phyloP scores from a whole-genome alignment of 2,113 vertebrate species.

The Fulica atra region DNA sequence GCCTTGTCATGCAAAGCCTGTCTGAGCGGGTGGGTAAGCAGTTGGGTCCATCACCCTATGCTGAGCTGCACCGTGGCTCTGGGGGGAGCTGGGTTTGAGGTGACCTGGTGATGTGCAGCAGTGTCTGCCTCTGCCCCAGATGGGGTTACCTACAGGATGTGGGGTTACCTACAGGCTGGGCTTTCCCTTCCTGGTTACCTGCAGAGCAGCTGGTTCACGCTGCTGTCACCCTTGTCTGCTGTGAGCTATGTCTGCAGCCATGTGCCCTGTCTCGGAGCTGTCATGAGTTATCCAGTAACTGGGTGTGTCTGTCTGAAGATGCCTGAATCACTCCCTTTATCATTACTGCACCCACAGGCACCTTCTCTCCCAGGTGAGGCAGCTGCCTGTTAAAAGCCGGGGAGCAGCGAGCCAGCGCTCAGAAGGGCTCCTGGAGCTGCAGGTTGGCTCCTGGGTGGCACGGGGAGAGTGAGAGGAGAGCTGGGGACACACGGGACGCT shows the following conservation, averaged over 20 bases:
- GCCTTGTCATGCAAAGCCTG: not conserved
- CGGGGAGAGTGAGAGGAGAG: not conserved
- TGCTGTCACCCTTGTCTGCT: not conserved
- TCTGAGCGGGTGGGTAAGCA: accelerated
- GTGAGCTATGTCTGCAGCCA: not conserved
- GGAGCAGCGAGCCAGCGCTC: not conserved
- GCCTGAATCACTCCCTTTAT: conserved; percentile 84
- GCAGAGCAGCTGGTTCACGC: not conserved
- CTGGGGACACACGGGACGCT: not conserved
- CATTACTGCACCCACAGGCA: conserved; percentile 68
- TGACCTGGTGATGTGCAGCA: accelerated
- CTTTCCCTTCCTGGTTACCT: not conserved
- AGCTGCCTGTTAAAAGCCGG: conserved; percentile 70
- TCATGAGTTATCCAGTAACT: not conserved
- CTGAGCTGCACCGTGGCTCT: accelerated
- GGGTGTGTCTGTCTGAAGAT: conserved; percentile 79
- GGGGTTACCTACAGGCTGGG: not conserved
- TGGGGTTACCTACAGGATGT: accelerated
- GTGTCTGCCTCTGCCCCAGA: accelerated
- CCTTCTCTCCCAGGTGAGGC: conserved; percentile 78
- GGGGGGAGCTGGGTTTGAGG: not conserved
- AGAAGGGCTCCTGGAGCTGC: not conserved
- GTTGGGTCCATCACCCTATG: accelerated
- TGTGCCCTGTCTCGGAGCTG: conserved; percentile 19
- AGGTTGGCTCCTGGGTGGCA: not conserved